Percentiles rank a stretch among this genome's conserved stretches.
Conservation (phyloP, 2,888 invertebrate species). For the Falcaria lacertinaria region DNA sequence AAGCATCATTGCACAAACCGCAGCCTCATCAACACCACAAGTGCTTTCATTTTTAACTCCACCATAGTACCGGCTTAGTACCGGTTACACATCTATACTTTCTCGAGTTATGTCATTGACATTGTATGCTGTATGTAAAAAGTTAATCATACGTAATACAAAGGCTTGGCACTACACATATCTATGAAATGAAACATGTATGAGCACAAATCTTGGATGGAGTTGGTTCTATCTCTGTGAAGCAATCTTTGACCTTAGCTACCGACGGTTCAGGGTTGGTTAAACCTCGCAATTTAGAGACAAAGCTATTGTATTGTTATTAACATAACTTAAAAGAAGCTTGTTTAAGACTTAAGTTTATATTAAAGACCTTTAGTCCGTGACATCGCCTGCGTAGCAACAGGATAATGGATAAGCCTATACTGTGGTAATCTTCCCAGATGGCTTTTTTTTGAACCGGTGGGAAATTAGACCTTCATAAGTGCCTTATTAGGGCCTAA, state of each 20-base stretch:
- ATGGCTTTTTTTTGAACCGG: no score
- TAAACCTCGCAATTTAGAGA: not conserved
- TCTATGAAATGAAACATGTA: constrained; percentile 2
- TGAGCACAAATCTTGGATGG: not conserved
- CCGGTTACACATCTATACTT: constrained; percentile 40
- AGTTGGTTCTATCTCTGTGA: not conserved
- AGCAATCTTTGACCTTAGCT: not conserved
- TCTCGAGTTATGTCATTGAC: constrained; percentile 56
- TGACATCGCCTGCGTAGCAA: no score
- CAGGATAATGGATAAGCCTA: no score
- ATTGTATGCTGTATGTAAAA: constrained; percentile 26
- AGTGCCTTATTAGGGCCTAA: no score
- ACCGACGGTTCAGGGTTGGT: not conserved
- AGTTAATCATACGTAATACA: constrained; percentile 7
- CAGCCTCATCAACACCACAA: not conserved
- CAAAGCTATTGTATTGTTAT: not conserved
- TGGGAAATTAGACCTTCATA: no score
- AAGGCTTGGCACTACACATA: constrained; percentile 5
- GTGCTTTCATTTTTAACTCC: constrained; percentile 51
- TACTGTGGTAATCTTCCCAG: no score
- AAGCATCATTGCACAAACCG: constrained; percentile 17
- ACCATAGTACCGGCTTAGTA: no score
- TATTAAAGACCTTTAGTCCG: no score
- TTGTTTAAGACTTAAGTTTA: no score
- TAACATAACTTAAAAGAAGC: not conserved